phyloP scores from a whole-genome alignment of 2,888 invertebrate genomes.

The Andrena praecox region DNA sequence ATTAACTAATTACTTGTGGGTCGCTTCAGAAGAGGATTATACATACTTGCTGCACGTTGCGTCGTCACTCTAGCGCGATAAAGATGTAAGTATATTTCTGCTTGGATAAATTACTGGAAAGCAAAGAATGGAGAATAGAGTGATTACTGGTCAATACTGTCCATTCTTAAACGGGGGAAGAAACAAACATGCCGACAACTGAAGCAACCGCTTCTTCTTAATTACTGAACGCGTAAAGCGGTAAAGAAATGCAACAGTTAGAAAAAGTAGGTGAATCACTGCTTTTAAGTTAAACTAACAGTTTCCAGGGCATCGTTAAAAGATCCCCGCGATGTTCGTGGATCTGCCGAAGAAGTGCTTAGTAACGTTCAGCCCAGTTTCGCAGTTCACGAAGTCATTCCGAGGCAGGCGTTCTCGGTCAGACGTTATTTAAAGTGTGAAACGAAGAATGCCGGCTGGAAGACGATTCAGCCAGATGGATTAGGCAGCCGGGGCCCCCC shows the following conservation, averaged over 20 bases:
- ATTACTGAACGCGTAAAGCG: no score
- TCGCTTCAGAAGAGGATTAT: background rate
- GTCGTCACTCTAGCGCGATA: background rate
- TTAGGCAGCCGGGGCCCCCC: conserved; percentile 63
- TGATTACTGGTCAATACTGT: background rate
- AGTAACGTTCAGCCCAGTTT: conserved; percentile 34
- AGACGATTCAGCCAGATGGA: conserved; percentile 58
- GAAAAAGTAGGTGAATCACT: background rate
- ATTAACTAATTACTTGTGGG: conserved; percentile 11
- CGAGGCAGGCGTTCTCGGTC: background rate
- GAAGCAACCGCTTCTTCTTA: no score
- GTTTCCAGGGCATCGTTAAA: background rate
- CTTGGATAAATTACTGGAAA: background rate
- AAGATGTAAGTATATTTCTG: no score
- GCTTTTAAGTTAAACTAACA: no score
- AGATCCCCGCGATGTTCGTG: background rate
- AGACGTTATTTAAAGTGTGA: conserved; percentile 23
- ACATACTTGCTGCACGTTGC: background rate
- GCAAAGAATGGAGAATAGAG: background rate
- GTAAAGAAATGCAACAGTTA: background rate
- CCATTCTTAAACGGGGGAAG: no score
- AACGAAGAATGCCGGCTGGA: conserved; percentile 44
- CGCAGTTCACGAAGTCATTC: conserved; percentile 20
- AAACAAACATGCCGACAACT: no score
- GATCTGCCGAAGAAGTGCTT: conserved; percentile 17